Percentiles rank a stretch among this genome's conserved stretches.
These are phyloP conservation scores for Catamblyrhynchus diadema DNA, from an alignment of 2,797 vertebrate species.

Conservation along the genomic window DNA sequence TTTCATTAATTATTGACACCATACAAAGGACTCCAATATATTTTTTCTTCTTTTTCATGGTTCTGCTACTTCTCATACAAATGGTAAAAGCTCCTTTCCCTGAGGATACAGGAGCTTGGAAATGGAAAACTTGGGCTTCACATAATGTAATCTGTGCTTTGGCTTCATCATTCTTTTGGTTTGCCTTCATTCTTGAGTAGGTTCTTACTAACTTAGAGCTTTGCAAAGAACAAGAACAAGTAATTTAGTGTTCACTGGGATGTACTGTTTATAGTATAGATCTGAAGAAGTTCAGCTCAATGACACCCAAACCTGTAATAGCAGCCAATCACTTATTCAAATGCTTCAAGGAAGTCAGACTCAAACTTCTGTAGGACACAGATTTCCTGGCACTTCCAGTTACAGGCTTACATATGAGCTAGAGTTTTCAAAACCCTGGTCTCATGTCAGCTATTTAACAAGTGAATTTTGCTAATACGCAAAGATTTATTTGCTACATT, in stretches of 20 bases:
- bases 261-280: background rate
- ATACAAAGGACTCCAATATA: background rate
- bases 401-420: background rate
- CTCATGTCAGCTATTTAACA: background rate
- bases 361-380: background rate
- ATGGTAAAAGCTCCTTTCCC: background rate
- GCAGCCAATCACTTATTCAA: background rate
- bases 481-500: background rate
- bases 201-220: background rate
- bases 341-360: background rate
- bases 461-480: background rate
- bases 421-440: background rate
- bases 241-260: background rate
- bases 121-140: background rate
- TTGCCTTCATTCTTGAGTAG: background rate
- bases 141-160: background rate
- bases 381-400: background rate
- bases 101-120: background rate
- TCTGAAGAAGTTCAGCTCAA: background rate
- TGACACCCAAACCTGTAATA: background rate
- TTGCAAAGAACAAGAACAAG: background rate
- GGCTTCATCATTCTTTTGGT: background rate
- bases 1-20: background rate
- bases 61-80: background rate
- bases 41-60: background rate